Percentiles rank a stretch among this genome's conserved stretches.
Conservation (phyloP, 2,113 vertebrate species). For the Hypanus sabinus region DNA sequence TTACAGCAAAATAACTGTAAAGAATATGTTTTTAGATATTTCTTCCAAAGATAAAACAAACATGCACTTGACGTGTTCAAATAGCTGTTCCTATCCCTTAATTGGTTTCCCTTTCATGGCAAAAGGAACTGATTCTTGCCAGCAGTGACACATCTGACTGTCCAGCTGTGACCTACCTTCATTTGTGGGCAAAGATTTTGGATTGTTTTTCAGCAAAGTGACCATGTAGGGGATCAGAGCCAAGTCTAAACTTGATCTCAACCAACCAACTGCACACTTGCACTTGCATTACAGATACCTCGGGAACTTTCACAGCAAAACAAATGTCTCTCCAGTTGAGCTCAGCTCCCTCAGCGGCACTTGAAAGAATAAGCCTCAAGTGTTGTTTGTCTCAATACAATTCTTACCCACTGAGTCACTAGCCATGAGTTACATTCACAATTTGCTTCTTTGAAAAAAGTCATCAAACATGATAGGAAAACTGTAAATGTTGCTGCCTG, state of each 20-base stretch:
- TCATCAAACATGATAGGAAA: neutral
- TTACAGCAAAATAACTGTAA: neutral
- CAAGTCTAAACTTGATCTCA: neutral
- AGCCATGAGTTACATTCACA: neutral
- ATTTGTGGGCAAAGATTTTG: neutral
- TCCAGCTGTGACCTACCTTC: neutral
- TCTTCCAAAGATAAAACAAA: too few species aligned
- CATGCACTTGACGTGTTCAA: too few species aligned
- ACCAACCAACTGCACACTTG: neutral
- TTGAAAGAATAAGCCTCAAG: neutral
- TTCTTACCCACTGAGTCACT: neutral
- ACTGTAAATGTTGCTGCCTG: neutral
- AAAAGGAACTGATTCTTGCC: neutral
- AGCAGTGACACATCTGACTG: neutral
- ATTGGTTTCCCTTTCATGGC: neutral
- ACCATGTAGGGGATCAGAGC: neutral
- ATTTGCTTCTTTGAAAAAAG: neutral
- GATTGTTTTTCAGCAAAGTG: neutral
- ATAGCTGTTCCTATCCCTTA: neutral
- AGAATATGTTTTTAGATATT: too few species aligned
- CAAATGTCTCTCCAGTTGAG: neutral
- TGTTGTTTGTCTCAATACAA: neutral
- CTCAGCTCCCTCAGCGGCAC: neutral
- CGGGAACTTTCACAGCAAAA: neutral
- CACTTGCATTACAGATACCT: neutral